A percentile compares a stretch with the other conserved stretches of the same genome.
phyloP scores from a whole-genome alignment of 1,140 invertebrate species.

The Pseudomyrmex dendroicus region DNA sequence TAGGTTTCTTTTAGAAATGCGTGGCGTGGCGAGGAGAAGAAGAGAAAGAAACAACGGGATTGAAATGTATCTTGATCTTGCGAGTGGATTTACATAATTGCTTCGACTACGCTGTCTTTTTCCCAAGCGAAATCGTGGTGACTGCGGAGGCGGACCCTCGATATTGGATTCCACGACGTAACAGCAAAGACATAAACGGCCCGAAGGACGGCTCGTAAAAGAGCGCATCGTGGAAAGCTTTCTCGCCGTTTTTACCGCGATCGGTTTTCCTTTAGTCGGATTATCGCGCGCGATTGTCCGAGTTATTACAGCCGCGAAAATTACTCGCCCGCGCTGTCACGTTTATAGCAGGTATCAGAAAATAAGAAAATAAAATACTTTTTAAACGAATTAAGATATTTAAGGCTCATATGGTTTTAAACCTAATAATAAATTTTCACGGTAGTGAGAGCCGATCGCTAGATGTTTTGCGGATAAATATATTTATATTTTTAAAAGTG shows the following conservation, averaged over 20 bases:
- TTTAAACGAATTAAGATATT: too few species aligned
- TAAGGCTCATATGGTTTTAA: too few species aligned
- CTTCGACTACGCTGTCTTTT: constrained; percentile 76
- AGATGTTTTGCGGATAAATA: too few species aligned
- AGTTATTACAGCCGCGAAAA: constrained; percentile 27
- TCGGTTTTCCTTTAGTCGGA: constrained; percentile 35
- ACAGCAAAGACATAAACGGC: constrained; percentile 65
- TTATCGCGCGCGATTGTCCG: constrained; percentile 29
- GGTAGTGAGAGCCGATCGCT: too few species aligned
- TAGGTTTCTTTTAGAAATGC: constrained; percentile 37
- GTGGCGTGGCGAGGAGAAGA: not conserved
- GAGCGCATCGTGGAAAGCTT: constrained; percentile 41
- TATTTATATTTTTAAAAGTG: too few species aligned
- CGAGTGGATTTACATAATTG: constrained; percentile 81
- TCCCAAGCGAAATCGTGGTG: constrained; percentile 60
- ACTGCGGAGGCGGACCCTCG: constrained; percentile 65
- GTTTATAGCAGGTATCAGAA: not conserved
- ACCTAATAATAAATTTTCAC: too few species aligned
- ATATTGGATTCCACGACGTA: constrained; percentile 76
- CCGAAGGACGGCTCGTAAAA: constrained; percentile 73
- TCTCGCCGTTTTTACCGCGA: constrained; percentile 18
- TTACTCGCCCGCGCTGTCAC: not conserved
- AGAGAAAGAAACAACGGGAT: constrained; percentile 63
- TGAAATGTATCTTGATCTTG: constrained; percentile 81
- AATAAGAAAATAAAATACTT: not conserved